Evolutionary conservation across 2,888 invertebrate species (phyloP), one percentile per base, ranked within the genome.

Genomic region (Altica lythri): DNA sequence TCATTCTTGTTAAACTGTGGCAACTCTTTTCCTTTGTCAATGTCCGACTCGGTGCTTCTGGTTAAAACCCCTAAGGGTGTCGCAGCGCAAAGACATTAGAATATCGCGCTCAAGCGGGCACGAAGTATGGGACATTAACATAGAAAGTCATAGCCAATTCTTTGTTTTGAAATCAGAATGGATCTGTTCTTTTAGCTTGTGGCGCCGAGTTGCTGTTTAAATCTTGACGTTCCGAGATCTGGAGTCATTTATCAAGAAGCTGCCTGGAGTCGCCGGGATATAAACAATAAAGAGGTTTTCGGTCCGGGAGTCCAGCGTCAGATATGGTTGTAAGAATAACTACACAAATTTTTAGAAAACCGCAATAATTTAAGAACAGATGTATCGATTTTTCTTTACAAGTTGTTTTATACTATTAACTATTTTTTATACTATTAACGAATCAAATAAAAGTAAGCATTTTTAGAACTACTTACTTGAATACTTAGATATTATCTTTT

Each of bases 91-190:
- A 48, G 46, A 46, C 48, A 59, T 60, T 60, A 60, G 55, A 53
- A 55, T 60, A 53, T 53, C 53, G 38, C 45, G 55, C 52, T 50
- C 27, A 47, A 53, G 50, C 46, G 49, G 53, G 54, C 57, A 52
- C 54, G 55, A 55, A 52, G 52, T 38, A 54, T 37, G 44, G 46
- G 44, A n/a, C 60, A 60, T 60, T 60, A 57, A 50, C 60, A 60
- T 60, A 53, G 57, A 53, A 57, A 60, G 40, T 40, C 22, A 22
- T 22, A 22, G 40, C 58, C 58, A 58, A 55, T 55, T 61, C 65
- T 63, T 65, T 65, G 65, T 65, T 65, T 62, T 63, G 58, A 54
- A 59, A 62, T 61, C 61, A 52, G 51, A 61, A 56, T 59, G 57
- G 53, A 57, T 57, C 57, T 59, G 53, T 58, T 55, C 56, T 59